Evolutionary conservation across 2,888 invertebrate genomes (phyloP).

Genomic region (Netelia inedita): DNA sequence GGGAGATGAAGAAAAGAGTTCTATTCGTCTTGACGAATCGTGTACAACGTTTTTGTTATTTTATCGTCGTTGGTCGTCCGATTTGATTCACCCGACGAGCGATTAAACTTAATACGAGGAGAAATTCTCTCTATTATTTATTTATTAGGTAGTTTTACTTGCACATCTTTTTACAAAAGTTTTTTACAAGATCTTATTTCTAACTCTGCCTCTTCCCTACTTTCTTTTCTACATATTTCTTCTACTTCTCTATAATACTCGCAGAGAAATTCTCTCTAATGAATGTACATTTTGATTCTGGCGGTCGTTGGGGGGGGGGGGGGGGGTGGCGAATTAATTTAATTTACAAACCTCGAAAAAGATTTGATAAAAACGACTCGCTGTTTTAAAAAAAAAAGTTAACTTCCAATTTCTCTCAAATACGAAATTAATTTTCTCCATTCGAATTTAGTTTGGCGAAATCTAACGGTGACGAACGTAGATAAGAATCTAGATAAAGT

Average conservation of each 20-base stretch:
- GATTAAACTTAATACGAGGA: neutral
- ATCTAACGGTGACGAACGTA: neutral
- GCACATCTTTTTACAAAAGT: too few relatives aligned
- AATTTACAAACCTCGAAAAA: neutral
- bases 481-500: constrained; percentile 4
- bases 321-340: neutral
- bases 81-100: neutral
- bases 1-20: constrained; percentile 11
- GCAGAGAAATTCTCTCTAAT: constrained; percentile 33
- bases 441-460: neutral
- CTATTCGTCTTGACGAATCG: constrained; percentile 40
- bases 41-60: constrained; percentile 15
- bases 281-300: neutral
- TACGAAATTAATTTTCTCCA: neutral
- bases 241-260: too few relatives aligned
- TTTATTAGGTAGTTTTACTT: too few relatives aligned
- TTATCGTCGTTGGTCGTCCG: neutral
- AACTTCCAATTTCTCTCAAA: neutral
- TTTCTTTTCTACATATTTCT: too few relatives aligned
- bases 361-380: too few relatives aligned
- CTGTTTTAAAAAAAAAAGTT: neutral
- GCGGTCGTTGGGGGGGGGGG: too few relatives aligned
- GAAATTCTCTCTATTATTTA: too few relatives aligned
- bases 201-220: too few relatives aligned
- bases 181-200: too few relatives aligned